Evolutionary conservation across 1,140 invertebrate species (phyloP), one percentile per base, ranked within the genome.

Genomic region (Drosophila virilis): DNA sequence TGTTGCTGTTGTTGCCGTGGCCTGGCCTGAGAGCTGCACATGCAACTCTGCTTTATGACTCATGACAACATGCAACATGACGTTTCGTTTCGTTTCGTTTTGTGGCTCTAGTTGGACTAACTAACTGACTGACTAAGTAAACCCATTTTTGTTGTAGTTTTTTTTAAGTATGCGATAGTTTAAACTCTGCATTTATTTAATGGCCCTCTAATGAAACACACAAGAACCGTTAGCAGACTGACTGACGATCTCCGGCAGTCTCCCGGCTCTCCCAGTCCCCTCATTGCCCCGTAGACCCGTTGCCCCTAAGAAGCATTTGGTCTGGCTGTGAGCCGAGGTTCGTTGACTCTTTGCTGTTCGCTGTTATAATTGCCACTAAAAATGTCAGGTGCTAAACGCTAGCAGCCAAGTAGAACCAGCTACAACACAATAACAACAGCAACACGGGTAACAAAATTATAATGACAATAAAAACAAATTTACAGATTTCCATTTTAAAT

Each of bases 401-500:
- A 88, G 83, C 83, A 88, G 84, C 84, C 83, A 89, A 88, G 73
- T 89, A 88, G 83, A 88, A 89, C 82, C 81, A 78, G 69, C 81
- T 57, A 73, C 55, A 71, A 50, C 65, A 61, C 40, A 71, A 42
- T 40, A 70, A 43, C 50, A 65, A 43, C 50, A 70, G 8, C 68
- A 74, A 51, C 68, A 62, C 17, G 38, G 32, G 42, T 51, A 46
- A 80, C 73, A 67, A 86, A 86, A 86, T 86, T 86, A 86, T 83
- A 86, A 86, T 86, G 82, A 86, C 82, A 86, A 88, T 86, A 86
- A 86, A 86, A 86, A 86, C 82, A 88, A 86, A 86, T 86, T 86
- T 88, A 88, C 83, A 88, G 83, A 88, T 88, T 88, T 88, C 65
- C 83, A 88, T 88, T 88, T 88, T 58, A 67, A 72, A 80, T 68